Percentiles rank a stretch among this genome's conserved stretches.
Evolutionary conservation across 2,113 vertebrate species (phyloP).

Genomic region (Cnemophilus loriae): DNA sequence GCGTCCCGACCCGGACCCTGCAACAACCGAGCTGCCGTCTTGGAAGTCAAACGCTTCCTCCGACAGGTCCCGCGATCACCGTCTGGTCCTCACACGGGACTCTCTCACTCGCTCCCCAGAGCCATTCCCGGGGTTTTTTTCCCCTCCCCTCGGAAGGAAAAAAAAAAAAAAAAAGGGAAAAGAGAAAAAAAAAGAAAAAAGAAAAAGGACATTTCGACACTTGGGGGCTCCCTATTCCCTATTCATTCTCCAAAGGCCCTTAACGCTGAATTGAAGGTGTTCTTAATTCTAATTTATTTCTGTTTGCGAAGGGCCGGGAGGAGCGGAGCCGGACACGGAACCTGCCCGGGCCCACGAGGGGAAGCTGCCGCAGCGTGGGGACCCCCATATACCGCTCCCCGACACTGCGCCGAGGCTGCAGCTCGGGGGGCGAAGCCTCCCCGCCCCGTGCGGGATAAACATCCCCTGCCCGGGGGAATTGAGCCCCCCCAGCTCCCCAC

Average conservation of each 20-base stretch:
- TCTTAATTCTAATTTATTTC: conserved; percentile 29
- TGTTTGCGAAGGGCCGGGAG: background rate
- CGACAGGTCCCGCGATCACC: background rate
- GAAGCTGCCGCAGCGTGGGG: background rate
- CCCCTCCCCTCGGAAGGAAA: background rate
- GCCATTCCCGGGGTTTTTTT: conserved; percentile 4
- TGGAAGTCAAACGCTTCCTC: background rate
- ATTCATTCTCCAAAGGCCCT: background rate
- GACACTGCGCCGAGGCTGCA: background rate
- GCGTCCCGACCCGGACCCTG: background rate
- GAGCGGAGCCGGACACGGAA: background rate
- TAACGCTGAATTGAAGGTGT: conserved; percentile 4
- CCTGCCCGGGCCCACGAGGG: background rate
- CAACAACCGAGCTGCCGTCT: background rate
- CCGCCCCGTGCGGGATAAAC: background rate
- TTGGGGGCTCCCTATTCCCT: conserved; percentile 39
- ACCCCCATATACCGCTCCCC: background rate
- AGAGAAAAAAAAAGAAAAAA: background rate
- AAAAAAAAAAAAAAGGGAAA: too few species aligned
- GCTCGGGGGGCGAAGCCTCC: background rate
- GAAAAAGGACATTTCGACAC: background rate
- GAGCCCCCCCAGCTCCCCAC: fast-evolving
- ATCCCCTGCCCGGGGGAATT: background rate
- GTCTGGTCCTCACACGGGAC: conserved; percentile 3
- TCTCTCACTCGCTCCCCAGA: background rate